These are phyloP conservation scores for Chascanopsetta lugubris DNA, from an alignment of 2,113 vertebrate species.

Conservation along the genomic window DNA sequence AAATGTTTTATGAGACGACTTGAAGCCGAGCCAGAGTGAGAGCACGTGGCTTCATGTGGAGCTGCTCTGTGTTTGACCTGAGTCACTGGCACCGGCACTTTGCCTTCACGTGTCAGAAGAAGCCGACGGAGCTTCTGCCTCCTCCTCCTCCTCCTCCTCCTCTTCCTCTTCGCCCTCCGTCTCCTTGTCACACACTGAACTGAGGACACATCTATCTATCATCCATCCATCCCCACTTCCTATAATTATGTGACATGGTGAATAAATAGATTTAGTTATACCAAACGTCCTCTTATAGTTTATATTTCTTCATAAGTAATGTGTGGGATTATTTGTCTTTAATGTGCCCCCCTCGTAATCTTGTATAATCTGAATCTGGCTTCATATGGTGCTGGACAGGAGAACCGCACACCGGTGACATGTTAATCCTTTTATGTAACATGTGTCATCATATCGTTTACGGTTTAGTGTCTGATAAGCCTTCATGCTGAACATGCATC, in stretches of 20 bases:
- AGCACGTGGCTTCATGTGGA: constrained; percentile 57
- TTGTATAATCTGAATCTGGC: too few species aligned
- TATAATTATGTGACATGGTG: too few species aligned
- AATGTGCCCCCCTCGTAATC: too few species aligned
- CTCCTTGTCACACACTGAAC: neutral
- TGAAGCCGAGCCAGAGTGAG: constrained; percentile 55
- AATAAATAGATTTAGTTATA: too few species aligned
- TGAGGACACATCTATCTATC: neutral
- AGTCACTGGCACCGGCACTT: constrained; percentile 65
- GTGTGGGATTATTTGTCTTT: too few species aligned
- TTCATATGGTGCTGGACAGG: too few species aligned
- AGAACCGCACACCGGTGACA: too few species aligned
- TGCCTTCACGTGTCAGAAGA: constrained; percentile 75
- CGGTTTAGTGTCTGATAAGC: neutral
- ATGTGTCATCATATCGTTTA: neutral
- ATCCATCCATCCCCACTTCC: neutral
- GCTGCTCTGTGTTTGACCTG: constrained; percentile 63
- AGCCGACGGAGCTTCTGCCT: constrained; percentile 54
- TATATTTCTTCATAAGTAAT: constrained; percentile 28
- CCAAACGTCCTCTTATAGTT: too few species aligned
- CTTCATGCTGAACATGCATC: neutral
- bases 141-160: neutral
- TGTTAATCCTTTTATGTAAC: neutral
- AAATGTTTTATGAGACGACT: constrained; percentile 63
- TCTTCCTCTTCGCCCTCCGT: neutral